A percentile compares a stretch with the other conserved stretches of the same genome.
These are phyloP conservation scores for Philypnodon macrostomus DNA, from an alignment of 2,797 vertebrate genomes.

Conservation along the genomic window DNA sequence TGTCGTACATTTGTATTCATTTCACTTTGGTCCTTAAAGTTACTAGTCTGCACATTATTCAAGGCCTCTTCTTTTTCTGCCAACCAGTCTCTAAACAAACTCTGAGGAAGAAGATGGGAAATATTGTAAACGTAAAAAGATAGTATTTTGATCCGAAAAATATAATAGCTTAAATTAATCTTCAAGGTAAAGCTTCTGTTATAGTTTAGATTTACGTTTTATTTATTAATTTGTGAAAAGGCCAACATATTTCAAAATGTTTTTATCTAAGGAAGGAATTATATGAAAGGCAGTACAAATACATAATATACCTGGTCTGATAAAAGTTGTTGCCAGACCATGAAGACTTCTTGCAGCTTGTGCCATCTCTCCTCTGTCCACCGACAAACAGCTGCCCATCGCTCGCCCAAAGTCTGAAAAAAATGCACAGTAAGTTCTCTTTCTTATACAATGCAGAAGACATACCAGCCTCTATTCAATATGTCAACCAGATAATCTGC, in stretches of 20 bases:
- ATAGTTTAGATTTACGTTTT: not conserved
- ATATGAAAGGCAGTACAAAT: not conserved
- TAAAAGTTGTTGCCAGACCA: conserved; percentile 89
- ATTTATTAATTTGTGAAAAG: too few relatives aligned
- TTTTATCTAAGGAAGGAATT: not conserved
- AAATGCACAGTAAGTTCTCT: not conserved
- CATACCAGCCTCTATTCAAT: not conserved
- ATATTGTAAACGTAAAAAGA: not conserved
- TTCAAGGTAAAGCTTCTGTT: not conserved
- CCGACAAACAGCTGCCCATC: conserved; percentile 95
- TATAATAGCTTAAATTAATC: not conserved
- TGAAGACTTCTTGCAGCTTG: conserved; percentile 85
- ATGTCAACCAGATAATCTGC: not conserved
- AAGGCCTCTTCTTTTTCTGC: conserved; percentile 88
- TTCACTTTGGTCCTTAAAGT: conserved; percentile 88
- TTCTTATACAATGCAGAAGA: too few relatives aligned
- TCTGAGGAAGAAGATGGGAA: conserved; percentile 59
- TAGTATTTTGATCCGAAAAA: too few relatives aligned
- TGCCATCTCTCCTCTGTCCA: conserved; percentile 94
- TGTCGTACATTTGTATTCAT: conserved; percentile 88
- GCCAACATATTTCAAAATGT: not conserved
- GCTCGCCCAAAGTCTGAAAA: conserved; percentile 87
- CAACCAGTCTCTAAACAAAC: conserved; percentile 87
- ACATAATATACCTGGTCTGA: conserved; percentile 86
- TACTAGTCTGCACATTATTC: conserved; percentile 85